These are phyloP conservation scores for Pitta sordida DNA, from an alignment of 2,113 vertebrate genomes.

Conservation along the genomic window DNA sequence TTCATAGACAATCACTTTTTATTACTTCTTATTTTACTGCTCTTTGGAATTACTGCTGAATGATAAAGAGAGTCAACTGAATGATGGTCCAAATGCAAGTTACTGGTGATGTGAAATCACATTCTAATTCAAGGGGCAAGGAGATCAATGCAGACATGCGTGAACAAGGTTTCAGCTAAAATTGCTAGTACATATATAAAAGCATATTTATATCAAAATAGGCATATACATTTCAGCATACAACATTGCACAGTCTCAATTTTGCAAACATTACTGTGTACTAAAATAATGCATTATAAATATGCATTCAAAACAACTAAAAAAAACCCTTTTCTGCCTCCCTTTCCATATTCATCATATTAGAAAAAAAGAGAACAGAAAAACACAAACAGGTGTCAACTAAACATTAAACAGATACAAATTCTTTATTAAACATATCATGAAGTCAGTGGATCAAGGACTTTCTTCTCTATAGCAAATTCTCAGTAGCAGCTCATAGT, in stretches of 20 bases:
- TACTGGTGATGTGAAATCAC: background rate
- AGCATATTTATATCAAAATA: background rate
- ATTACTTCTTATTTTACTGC: background rate
- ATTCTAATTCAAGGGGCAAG: background rate
- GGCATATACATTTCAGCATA: background rate
- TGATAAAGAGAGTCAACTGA: background rate
- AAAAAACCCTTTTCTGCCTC: background rate
- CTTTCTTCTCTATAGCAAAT: background rate
- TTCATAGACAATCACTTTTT: background rate
- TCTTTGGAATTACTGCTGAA: background rate
- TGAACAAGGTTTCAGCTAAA: background rate
- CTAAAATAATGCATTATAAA: conserved; percentile 9
- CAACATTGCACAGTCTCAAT: background rate
- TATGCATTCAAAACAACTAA: background rate
- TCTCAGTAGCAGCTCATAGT: background rate
- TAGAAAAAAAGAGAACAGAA: background rate
- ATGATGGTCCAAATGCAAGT: background rate
- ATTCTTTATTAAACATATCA: background rate
- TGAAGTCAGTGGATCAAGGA: background rate
- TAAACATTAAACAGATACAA: too few relatives aligned
- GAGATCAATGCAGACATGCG: background rate
- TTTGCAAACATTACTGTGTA: background rate
- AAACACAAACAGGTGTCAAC: background rate
- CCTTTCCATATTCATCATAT: background rate
- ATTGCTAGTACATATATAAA: background rate